phyloP scores from a whole-genome alignment of 1,140 invertebrate genomes.

The Zaprionus taronus region DNA sequence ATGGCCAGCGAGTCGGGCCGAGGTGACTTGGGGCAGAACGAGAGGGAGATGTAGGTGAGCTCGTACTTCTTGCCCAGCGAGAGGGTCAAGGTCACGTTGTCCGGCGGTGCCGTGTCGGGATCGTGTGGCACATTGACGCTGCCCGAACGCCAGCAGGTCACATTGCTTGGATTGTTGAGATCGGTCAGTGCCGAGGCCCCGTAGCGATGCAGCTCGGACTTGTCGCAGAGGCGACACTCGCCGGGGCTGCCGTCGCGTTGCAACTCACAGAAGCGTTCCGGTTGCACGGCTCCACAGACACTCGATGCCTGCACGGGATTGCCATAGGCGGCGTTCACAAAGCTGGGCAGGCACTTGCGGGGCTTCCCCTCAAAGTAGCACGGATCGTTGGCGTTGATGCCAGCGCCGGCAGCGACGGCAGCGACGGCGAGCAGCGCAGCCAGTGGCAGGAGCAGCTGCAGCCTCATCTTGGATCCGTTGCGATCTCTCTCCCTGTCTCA shows the following conservation, averaged over 20 bases:
- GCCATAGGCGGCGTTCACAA: slow-evolving; percentile 98
- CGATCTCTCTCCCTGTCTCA: neutral
- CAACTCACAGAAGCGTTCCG: slow-evolving; percentile 90
- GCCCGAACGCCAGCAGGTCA: slow-evolving; percentile 98
- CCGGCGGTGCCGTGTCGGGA: slow-evolving; percentile 89
- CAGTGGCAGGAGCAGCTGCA: slow-evolving; percentile 13
- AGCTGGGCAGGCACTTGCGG: slow-evolving; percentile 96
- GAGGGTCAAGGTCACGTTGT: slow-evolving; percentile 96
- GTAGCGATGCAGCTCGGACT: slow-evolving; percentile 86
- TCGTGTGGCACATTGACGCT: slow-evolving; percentile 90
- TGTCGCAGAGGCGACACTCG: slow-evolving; percentile 96
- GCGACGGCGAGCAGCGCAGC: slow-evolving; percentile 28
- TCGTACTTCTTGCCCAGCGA: slow-evolving; percentile 99
- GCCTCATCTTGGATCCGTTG: slow-evolving; percentile 15
- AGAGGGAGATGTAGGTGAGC: slow-evolving; percentile 97
- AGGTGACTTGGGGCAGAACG: slow-evolving; percentile 95
- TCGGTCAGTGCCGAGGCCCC: slow-evolving; percentile 93
- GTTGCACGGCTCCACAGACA: slow-evolving; percentile 92
- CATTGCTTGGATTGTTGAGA: slow-evolving; percentile 97
- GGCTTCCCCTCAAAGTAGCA: slow-evolving; percentile 96
- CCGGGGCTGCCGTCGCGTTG: slow-evolving; percentile 85
- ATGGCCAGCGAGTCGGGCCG: slow-evolving; percentile 98
- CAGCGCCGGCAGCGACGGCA: slow-evolving; percentile 22
- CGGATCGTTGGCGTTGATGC: slow-evolving; percentile 88
- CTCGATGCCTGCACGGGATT: slow-evolving; percentile 94